A percentile compares a stretch with the other conserved stretches of the same genome.
Conservation (phyloP, 2,797 vertebrate genomes). For the Sebastes matsubarae region DNA sequence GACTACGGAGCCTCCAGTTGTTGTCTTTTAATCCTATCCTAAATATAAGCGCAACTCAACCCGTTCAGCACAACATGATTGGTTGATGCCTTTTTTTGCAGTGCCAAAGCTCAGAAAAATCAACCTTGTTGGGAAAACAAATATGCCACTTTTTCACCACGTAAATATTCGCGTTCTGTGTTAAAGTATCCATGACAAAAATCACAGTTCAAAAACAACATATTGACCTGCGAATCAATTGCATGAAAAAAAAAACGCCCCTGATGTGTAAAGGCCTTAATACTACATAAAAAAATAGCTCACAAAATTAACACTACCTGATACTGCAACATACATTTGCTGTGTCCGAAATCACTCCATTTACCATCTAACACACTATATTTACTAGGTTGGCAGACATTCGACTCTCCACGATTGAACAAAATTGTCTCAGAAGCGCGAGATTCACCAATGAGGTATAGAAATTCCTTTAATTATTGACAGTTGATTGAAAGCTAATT, state of each 20-base stretch:
- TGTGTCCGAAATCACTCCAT: not conserved
- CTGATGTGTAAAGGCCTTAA: not conserved
- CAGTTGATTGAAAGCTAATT: not conserved
- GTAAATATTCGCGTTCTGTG: too few relatives aligned
- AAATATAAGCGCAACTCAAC: too few relatives aligned
- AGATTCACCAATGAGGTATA: not conserved
- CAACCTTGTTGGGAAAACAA: too few relatives aligned
- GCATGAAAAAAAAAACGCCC: too few relatives aligned
- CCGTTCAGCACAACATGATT: too few relatives aligned
- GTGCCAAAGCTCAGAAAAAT: too few relatives aligned
- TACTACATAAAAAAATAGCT: too few relatives aligned
- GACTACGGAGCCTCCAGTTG: not conserved
- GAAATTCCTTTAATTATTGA: not conserved
- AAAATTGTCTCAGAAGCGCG: not conserved
- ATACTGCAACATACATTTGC: not conserved
- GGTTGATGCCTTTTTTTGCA: too few relatives aligned
- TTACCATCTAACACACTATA: not conserved
- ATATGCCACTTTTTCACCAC: too few relatives aligned
- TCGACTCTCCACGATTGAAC: not conserved
- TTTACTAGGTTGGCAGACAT: not conserved
- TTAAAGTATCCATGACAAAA: too few relatives aligned
- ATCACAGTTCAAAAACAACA: too few relatives aligned
- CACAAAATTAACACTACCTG: not conserved
- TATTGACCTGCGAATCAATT: too few relatives aligned
- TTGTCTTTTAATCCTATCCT: not conserved